Evolutionary conservation across 2,797 vertebrate species (phyloP).

Genomic region (Pogonophryne albipinna): DNA sequence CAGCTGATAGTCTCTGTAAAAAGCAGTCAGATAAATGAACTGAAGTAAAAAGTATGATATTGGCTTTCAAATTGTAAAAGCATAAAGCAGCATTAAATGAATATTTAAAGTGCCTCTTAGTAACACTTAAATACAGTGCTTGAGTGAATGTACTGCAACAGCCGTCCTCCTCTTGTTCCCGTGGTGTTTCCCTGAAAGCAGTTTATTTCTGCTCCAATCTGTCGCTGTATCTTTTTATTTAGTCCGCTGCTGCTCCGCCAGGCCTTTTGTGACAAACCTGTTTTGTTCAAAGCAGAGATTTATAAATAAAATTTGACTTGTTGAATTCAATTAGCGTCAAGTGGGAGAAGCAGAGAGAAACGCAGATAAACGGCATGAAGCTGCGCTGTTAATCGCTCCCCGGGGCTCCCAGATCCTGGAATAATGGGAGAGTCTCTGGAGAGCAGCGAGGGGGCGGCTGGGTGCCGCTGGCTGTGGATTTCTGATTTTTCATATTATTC

Average conservation of each 20-base stretch:
- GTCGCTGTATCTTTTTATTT: conserved; percentile 52
- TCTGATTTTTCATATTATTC: conserved; percentile 35
- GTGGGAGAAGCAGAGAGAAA: conserved; percentile 51
- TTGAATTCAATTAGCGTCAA: conserved; percentile 78
- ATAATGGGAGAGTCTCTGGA: conserved; percentile 71
- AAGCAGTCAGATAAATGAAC: no score
- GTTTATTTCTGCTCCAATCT: conserved; percentile 42
- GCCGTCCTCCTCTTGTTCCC: conserved; percentile 6
- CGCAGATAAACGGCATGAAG: conserved; percentile 52
- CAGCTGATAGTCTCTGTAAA: no score
- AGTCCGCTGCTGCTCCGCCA: conserved; percentile 41
- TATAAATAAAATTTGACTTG: conserved; percentile 76
- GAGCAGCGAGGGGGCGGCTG: conserved; percentile 66
- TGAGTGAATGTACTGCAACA: background rate
- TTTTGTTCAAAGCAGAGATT: conserved; percentile 69
- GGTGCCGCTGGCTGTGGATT: conserved; percentile 66
- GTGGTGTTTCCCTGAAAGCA: conserved; percentile 15
- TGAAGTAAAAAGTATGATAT: no score
- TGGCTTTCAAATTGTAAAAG: no score
- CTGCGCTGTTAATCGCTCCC: conserved; percentile 74
- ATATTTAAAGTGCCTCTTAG: no score
- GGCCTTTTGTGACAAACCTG: conserved; percentile 66
- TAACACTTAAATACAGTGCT: no score
- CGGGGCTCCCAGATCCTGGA: conserved; percentile 66
- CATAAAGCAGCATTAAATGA: no score